Percentiles rank a stretch among this genome's conserved stretches.
These are phyloP conservation scores for Odontocerum albicorne DNA, from an alignment of 2,888 invertebrate genomes.

Conservation along the genomic window DNA sequence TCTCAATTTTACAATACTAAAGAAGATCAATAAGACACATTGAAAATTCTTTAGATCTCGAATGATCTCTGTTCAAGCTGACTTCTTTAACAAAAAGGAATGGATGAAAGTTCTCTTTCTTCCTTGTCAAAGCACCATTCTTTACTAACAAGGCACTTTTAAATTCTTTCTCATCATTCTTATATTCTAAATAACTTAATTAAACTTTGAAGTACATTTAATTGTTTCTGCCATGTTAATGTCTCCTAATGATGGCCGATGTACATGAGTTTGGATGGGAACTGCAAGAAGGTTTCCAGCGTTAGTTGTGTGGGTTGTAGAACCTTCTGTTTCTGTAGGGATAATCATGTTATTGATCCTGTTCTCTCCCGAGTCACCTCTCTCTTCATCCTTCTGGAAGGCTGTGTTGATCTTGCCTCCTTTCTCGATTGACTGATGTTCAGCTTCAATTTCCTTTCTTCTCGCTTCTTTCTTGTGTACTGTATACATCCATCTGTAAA, in stretches of 20 bases:
- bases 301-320: constrained; percentile 35
- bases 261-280: constrained; percentile 16
- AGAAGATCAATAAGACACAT: too few species aligned
- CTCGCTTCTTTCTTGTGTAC: constrained; percentile 62
- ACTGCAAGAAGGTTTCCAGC: constrained; percentile 46
- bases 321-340: constrained; percentile 52
- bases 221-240: constrained; percentile 35
- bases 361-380: constrained; percentile 41
- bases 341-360: constrained; percentile 37
- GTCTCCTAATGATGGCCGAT: constrained; percentile 31
- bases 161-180: too few species aligned
- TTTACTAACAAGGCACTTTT: too few species aligned
- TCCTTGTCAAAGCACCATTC: too few species aligned
- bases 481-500: constrained; percentile 68
- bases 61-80: too few species aligned
- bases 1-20: too few species aligned
- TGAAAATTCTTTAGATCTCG: too few species aligned
- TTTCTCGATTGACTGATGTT: constrained; percentile 40
- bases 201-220: constrained; percentile 34
- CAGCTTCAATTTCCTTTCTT: constrained; percentile 37
- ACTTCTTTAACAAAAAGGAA: too few species aligned
- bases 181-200: not conserved
- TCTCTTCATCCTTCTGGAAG: constrained; percentile 50
- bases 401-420: constrained; percentile 51
- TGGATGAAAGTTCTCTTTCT: too few species aligned